These are phyloP conservation scores for Pandemis corylana DNA, from an alignment of 2,888 invertebrate genomes.

Conservation along the genomic window DNA sequence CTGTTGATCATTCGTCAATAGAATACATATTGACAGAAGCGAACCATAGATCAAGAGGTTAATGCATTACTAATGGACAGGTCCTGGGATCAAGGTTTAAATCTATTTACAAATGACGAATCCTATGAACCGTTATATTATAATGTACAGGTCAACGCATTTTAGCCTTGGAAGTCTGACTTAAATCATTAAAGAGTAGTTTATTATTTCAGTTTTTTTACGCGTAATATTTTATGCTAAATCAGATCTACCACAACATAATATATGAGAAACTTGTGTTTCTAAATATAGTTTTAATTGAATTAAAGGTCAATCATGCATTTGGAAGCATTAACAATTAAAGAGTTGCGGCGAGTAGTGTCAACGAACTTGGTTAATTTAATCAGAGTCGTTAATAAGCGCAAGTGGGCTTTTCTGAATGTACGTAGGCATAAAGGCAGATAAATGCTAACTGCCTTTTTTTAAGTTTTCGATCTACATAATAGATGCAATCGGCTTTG, in stretches of 20 bases:
- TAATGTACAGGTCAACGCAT: too few species aligned
- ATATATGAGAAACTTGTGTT: not conserved
- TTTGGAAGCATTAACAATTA: conserved; percentile 44
- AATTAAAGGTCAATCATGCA: conserved; percentile 12
- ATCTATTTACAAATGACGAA: conserved; percentile 10
- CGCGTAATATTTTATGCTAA: too few species aligned
- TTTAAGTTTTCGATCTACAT: not conserved
- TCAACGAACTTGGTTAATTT: conserved; percentile 72
- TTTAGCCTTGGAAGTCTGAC: too few species aligned
- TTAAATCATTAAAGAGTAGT: too few species aligned
- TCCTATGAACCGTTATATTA: not conserved
- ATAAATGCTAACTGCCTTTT: not conserved
- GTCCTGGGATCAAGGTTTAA: not conserved
- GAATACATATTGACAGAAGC: not conserved
- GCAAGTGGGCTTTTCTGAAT: conserved; percentile 15
- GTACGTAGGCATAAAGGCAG: not conserved
- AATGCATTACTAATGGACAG: not conserved
- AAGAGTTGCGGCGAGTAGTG: conserved; percentile 64
- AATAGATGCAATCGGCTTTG: not conserved
- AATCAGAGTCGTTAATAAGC: conserved; percentile 29
- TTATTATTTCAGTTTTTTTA: too few species aligned
- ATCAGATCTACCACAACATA: too few species aligned
- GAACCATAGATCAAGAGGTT: not conserved
- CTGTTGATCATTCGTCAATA: not conserved
- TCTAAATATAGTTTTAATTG: not conserved